Base-by-base conservation (phyloP, 2,888 invertebrate genomes). In the Cephus nigrinus region DNA sequence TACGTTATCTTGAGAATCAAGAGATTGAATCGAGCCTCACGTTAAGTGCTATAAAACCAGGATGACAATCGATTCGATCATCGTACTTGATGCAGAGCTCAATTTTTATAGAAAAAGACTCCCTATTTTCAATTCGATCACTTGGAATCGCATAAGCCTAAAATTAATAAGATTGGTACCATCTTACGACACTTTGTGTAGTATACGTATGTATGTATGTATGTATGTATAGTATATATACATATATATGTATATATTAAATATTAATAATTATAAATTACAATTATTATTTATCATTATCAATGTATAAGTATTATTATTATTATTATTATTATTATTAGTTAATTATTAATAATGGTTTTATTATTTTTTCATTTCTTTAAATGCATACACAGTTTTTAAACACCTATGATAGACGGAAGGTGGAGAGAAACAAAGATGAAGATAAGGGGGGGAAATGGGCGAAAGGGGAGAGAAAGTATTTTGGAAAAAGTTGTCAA, bases 341-440 rank as follows among this genome's bases (percentile, higher is more conserved):
- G 87, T 88, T 88, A 87, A 86, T 88, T 83, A 82, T 87, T 88
- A 88, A 81, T 79, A 81, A 81, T 82, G 82, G 86, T 88, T 86
- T 86, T 88, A 88, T 83, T 83, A 82, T 55, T 55, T 82, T 81
- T 81, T 79, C 84, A 85, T 76, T 73, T 75, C 81, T 80, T 87
- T 88, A 88, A 88, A 88, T 88, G 88, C 88, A 87, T 88, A 88
- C 87, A 88, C 86, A 88, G 85, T 88, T 84, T 87, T 84, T 77
- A 78, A 80, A 82, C 79, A 80, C 76, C 79, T 82, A 81, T 55
- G 9, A 77, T 82, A 80, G 86, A 87, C 86, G 84, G 86, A 87
- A 85, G 86, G 76, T 81, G 80, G 80, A 79, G 78, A 82, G 77
- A 79, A 40, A 74, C 55, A 15, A 55, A 23, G 36, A 73, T 15